Evolutionary conservation across 2,113 vertebrate genomes (phyloP).

Genomic region (Alectura lathami): DNA sequence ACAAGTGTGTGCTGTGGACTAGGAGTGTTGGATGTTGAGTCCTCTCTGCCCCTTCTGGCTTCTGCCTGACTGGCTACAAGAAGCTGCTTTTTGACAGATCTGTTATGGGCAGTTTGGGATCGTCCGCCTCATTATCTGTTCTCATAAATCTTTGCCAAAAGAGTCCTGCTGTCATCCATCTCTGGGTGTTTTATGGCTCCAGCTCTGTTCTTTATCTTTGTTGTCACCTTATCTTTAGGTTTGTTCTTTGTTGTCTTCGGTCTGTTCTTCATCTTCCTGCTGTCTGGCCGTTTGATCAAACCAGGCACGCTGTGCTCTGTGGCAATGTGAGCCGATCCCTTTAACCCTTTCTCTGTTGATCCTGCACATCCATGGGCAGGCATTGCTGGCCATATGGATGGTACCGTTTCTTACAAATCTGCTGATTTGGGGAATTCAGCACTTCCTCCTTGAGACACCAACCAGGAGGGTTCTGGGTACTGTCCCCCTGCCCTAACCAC

Average conservation of each 20-base stretch:
- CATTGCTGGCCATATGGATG: not conserved
- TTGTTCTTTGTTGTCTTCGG: not conserved
- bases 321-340: not conserved
- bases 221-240: not conserved
- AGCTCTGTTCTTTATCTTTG: not conserved
- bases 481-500: not conserved
- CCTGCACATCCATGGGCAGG: rapidly evolving
- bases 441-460: not conserved
- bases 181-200: not conserved
- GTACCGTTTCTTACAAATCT: not conserved
- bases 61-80: not conserved
- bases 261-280: not conserved
- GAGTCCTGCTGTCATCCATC: not conserved
- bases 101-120: not conserved
- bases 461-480: not conserved
- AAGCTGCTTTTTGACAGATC: not conserved
- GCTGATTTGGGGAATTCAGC: not conserved
- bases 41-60: not conserved
- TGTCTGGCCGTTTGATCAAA: not conserved
- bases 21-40: not conserved
- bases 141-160: not conserved
- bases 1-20: not conserved
- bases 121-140: not conserved
- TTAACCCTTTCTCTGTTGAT: not conserved
- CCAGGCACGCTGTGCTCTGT: not conserved